Base-by-base conservation (phyloP, 92 coral and sea anemone species). In the Zoanthus sociatus region DNA sequence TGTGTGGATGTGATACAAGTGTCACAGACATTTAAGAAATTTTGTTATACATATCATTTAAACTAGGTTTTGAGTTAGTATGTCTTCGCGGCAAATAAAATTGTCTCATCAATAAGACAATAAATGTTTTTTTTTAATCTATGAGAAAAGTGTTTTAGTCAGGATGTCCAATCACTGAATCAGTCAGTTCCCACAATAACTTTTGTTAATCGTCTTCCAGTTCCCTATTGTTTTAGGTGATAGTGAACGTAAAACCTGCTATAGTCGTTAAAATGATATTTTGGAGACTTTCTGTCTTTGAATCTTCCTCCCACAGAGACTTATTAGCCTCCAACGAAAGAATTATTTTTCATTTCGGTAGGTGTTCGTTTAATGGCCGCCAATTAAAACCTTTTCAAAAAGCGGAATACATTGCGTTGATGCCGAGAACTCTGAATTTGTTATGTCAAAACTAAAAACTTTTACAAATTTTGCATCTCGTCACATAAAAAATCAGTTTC, bases 201-300 rank as follows among this genome's bases (percentile, higher is more conserved):
- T 17, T 12, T 53, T 76, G 15, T 12, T 54, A 58, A 51, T 78
- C 56, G 47, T 37, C 31, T 64, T 33, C 63, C 84, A 20, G 76
- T 26, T 63, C 37, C 75, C 73, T 51, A 48, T 56, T 61, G 48
- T 48, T 78, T 64, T 67, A 13, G 53, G 20, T 77, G 56, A 17
- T 79, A 79, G 45, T 79, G 82, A 54, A 77, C 66, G 51, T 18
- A 9, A 44, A 66, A 81, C 56, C 85, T 81, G 85, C 37, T 18
- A 64, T 63, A 21, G 45, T 81, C 85, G 85, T 81, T 81, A 81
- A 81, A 68, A 46, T 66, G 73, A 14, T 81, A 67, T 63, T 63
- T 73, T 46, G 48, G 60, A 66, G 85, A 67, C 85, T 46, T 10
- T 1, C 58, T 45, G 75, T 81, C 85, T 81, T 17, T 56, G 21